Evolutionary conservation across 2,888 invertebrate genomes (phyloP).

Genomic region (Drosophila mulleri): DNA sequence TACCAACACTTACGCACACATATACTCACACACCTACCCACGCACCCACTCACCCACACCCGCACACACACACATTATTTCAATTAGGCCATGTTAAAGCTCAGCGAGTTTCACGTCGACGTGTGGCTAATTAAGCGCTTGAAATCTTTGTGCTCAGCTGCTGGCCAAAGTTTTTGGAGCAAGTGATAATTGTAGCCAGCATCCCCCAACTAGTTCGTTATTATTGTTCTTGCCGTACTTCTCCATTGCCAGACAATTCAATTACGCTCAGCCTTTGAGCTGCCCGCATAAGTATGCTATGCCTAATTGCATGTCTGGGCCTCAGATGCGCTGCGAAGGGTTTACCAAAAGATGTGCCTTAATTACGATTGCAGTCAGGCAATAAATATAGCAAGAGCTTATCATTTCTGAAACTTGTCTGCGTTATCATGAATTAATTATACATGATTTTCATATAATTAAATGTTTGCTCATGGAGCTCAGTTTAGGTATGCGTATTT

Average conservation of each 20-base stretch:
- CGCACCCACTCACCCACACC: conserved; percentile 14
- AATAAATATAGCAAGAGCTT: conserved; percentile 2
- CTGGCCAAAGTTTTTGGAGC: conserved; percentile 16
- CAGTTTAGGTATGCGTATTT: background rate
- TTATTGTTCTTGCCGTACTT: conserved; percentile 29
- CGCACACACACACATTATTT: conserved; percentile 49
- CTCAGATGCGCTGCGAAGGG: conserved; percentile 10
- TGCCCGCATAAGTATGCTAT: conserved; percentile 52
- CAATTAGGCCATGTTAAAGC: conserved; percentile 63
- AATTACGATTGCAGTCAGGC: background rate
- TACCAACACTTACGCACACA: conserved; percentile 19
- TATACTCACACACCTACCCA: background rate
- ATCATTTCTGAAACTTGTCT: too few relatives aligned
- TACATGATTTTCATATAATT: background rate
- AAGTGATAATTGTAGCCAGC: conserved; percentile 56
- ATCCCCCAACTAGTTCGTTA: conserved; percentile 13
- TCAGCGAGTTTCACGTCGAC: conserved; percentile 37
- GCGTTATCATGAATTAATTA: background rate
- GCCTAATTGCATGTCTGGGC: conserved; percentile 15
- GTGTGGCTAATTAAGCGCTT: conserved; percentile 67
- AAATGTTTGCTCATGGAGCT: background rate
- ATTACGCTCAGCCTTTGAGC: conserved; percentile 55
- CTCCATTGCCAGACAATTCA: conserved; percentile 65
- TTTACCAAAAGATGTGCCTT: conserved; percentile 2
- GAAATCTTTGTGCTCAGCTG: conserved; percentile 44